Base-by-base conservation (phyloP, 2,888 invertebrate genomes). In the Leptinotarsa peninsularis region DNA sequence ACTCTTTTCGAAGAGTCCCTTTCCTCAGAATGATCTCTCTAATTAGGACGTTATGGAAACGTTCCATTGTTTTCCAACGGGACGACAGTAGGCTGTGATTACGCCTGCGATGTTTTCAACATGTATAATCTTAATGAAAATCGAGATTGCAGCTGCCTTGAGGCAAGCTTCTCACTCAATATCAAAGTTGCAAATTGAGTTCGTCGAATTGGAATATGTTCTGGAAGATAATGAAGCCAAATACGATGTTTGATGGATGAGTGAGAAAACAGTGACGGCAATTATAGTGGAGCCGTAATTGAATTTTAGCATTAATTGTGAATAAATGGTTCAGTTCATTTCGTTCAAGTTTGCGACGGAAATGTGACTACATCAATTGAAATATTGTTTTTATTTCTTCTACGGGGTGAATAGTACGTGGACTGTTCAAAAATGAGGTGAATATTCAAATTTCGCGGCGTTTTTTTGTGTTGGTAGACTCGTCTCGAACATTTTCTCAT, bases 181-280 rank as follows among this genome's bases (percentile, higher is more conserved):
- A 60, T 71, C 58, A 58, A 54, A 75, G 71, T 71, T 71, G 63
- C 75, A 70, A 75, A 71, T 75, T 71, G 67, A 71, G 75, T 75
- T 71, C 63, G 67, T 52, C 67, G 69, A 75, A 75, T 68, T 75
- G 66, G 33, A 58, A 23, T 58, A 58, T 58, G 58, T 58, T 23
- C 23, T 58, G 58, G 58, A 23, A 58, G 21, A 58, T 58, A 15
- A 58, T 58, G 23, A 58, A 23, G 23, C 27, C 58, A 58, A 58
- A 27, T 58, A 23, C 15, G 23, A 10, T 21, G 21, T 58, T 54
- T 58, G 58, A 58, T 23, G 13, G 58, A 58, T 58, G 27, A 58
- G 4, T 58, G 58, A 13, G 27, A 58, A 23, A 27, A 14, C 10
- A 18, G 58, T 58, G 23, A 23, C 23, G 15, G 21, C 23, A 23